Evolutionary conservation across 30 jellyfish, hydroid and myxozoan genomes (phyloP).

Genomic region (Aurelia aurita): DNA sequence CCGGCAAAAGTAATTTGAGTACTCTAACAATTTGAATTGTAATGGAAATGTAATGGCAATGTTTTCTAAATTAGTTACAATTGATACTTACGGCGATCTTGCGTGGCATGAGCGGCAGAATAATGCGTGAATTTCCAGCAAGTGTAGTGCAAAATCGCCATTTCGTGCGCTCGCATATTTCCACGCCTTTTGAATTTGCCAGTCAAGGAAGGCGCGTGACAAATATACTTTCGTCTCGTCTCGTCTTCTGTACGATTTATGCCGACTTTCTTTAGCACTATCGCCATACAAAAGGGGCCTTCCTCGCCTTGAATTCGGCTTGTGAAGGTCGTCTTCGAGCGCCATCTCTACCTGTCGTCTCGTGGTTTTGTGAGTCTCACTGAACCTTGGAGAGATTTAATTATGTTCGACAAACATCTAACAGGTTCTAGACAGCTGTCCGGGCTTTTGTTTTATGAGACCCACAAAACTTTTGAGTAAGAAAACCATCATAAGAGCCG

Average conservation of each 20-base stretch:
- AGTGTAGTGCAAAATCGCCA: slow-evolving; percentile 65
- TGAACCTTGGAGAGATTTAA: slow-evolving; percentile 5
- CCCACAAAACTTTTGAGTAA: slow-evolving; percentile 70
- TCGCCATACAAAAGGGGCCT: slow-evolving; percentile 73
- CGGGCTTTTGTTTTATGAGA: slow-evolving; percentile 73
- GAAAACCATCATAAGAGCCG: slow-evolving; percentile 71
- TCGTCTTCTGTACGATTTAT: slow-evolving; percentile 71
- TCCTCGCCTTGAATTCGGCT: slow-evolving; percentile 60
- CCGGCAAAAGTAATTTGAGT: too few relatives aligned
- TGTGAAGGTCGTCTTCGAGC: slow-evolving; percentile 62
- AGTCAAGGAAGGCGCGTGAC: slow-evolving; percentile 67
- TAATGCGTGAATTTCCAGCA: slow-evolving; percentile 64
- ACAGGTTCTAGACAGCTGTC: slow-evolving; percentile 77
- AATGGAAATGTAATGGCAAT: too few relatives aligned
- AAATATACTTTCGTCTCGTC: slow-evolving; percentile 64
- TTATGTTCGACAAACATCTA: slow-evolving; percentile 25
- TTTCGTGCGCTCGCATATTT: slow-evolving; percentile 51
- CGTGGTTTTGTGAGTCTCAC: slow-evolving; percentile 55
- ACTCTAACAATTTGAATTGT: too few relatives aligned
- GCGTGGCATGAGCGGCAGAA: slow-evolving; percentile 64
- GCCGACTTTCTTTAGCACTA: slow-evolving; percentile 71
- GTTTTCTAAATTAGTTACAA: too few relatives aligned
- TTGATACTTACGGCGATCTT: slow-evolving; percentile 53
- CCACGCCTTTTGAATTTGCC: slow-evolving; percentile 76
- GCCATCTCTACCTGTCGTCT: slow-evolving; percentile 65